Evolutionary conservation across 2,888 invertebrate species (phyloP).

Genomic region (Therioaphis trifolii): DNA sequence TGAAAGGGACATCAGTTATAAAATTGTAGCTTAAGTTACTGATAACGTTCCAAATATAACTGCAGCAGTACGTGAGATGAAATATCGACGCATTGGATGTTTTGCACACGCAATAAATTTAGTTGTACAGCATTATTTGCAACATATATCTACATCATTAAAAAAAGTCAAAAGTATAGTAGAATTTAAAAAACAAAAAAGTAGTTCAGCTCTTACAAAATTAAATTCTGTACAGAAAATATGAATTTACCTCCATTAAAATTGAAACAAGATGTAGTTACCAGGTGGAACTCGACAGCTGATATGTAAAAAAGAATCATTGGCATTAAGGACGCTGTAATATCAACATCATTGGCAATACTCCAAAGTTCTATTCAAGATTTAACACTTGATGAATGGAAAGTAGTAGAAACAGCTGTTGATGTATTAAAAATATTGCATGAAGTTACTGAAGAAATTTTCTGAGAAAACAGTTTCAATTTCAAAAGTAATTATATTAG

Average conservation of each 20-base stretch:
- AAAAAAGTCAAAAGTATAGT: constrained; percentile 2
- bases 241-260: constrained; percentile 34
- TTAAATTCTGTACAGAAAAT: not conserved
- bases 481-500: constrained; percentile 51
- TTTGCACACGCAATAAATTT: constrained; percentile 35
- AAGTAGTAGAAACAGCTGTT: constrained; percentile 28
- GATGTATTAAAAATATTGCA: constrained; percentile 53
- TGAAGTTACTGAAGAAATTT: constrained; percentile 58
- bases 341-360: constrained; percentile 60
- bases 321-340: constrained; percentile 46
- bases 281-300: constrained; percentile 39
- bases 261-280: constrained; percentile 28
- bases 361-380: constrained; percentile 36
- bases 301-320: constrained; percentile 63
- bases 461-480: constrained; percentile 52
- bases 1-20: constrained; percentile 53
- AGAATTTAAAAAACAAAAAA: constrained; percentile 33
- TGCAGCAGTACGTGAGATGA: constrained; percentile 23
- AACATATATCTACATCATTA: not conserved
- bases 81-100: constrained; percentile 23
- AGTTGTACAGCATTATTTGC: constrained; percentile 2
- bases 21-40: constrained; percentile 54
- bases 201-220: not conserved
- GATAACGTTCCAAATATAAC: constrained; percentile 58
- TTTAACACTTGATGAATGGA: constrained; percentile 54